These are phyloP conservation scores for Dicranocentrus wangi DNA, from an alignment of 2,888 invertebrate genomes.

Conservation along the genomic window DNA sequence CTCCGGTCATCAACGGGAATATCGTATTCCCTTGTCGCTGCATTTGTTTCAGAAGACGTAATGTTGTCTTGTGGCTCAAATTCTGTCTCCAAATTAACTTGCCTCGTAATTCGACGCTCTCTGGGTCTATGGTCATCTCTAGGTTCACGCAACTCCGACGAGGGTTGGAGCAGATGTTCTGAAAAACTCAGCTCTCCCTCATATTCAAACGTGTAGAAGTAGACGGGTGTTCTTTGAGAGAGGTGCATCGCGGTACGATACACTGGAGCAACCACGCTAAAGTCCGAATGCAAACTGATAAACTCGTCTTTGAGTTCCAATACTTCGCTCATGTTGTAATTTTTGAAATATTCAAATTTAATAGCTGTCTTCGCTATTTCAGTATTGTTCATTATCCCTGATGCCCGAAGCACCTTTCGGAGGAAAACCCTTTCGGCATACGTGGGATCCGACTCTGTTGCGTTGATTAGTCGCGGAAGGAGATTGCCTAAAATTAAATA, in stretches of 20 bases:
- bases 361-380: slow-evolving; percentile 63
- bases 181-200: slow-evolving; percentile 67
- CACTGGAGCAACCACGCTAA: slow-evolving; percentile 67
- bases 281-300: slow-evolving; percentile 68
- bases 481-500: slow-evolving; percentile 55
- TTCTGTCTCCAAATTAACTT: not conserved
- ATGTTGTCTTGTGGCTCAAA: not conserved
- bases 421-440: slow-evolving; percentile 69
- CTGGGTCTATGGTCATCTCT: not conserved
- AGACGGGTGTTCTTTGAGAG: slow-evolving; percentile 59
- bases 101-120: not conserved
- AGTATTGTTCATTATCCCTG: slow-evolving; percentile 64
- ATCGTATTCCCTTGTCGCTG: not conserved
- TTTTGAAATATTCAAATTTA: slow-evolving; percentile 68
- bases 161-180: slow-evolving; percentile 60
- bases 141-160: slow-evolving; percentile 22
- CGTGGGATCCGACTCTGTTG: slow-evolving; percentile 58
- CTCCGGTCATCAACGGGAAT: slow-evolving; percentile 42
- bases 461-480: slow-evolving; percentile 62
- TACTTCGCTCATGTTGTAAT: slow-evolving; percentile 68
- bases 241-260: slow-evolving; percentile 63
- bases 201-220: slow-evolving; percentile 69
- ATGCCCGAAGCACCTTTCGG: slow-evolving; percentile 64
- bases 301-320: slow-evolving; percentile 67
- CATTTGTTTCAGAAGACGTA: not conserved